These are phyloP conservation scores for Callipepla squamata DNA, from an alignment of 2,113 vertebrate species.

Conservation along the genomic window DNA sequence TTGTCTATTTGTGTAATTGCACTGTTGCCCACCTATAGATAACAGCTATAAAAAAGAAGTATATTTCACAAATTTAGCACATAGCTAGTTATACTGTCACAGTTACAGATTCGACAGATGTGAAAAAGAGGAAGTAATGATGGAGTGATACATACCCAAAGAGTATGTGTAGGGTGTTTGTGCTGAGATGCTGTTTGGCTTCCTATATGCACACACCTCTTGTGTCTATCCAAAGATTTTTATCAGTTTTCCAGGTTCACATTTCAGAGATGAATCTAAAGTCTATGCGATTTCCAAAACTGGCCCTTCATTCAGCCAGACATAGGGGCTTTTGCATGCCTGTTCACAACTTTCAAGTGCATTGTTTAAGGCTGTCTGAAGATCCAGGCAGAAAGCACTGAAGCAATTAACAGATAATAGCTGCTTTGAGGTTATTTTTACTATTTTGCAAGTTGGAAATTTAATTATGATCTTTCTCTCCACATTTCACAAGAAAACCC, in stretches of 20 bases:
- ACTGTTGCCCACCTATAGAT: background rate
- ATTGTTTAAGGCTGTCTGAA: background rate
- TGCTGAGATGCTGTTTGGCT: background rate
- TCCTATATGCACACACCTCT: background rate
- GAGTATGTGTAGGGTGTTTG: accelerated
- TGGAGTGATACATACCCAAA: no score
- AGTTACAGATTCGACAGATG: background rate
- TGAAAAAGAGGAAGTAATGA: accelerated
- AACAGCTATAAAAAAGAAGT: background rate
- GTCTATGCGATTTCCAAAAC: background rate
- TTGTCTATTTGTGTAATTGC: background rate
- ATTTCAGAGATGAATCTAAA: background rate
- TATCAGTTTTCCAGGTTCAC: background rate
- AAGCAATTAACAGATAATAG: background rate
- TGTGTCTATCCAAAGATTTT: background rate
- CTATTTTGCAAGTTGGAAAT: background rate
- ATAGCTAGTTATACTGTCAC: background rate
- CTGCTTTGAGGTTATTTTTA: background rate
- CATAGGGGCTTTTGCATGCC: background rate
- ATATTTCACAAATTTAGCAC: background rate
- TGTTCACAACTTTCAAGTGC: accelerated
- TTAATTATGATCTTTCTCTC: background rate
- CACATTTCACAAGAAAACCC: background rate
- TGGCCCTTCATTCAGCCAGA: background rate
- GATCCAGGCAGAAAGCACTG: background rate